Evolutionary conservation across 2,888 invertebrate genomes (phyloP), one percentile per base, ranked within the genome.

Genomic region (Ariolimax columbianus): DNA sequence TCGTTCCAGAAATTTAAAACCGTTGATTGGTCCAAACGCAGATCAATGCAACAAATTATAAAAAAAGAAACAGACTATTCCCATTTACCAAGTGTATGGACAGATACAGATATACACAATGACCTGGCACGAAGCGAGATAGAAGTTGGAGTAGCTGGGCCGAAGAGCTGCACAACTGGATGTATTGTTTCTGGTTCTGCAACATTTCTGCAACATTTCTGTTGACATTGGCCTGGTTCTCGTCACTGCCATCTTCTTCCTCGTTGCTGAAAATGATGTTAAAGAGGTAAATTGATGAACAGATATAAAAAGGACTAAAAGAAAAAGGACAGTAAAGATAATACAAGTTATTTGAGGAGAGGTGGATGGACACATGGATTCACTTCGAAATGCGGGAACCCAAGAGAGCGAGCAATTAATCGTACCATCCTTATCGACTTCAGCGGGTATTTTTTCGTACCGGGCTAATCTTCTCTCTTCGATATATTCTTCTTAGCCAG

Each of bases 101-200:
- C n/a, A n/a, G n/a, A n/a, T n/a, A n/a, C n/a, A n/a, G n/a, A n/a
- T n/a, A n/a, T n/a, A n/a, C n/a, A n/a, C n/a, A n/a, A n/a, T n/a
- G 6, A 81, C 81, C 81, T 81, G 81, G 72, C 26, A 81, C 63
- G 2, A 83, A 40, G 17, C 40, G 70, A 40, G 84, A 79, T 19
- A 84, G 23, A 7, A 84, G 30, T 43, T 84, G 84, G 11, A 84
- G 63, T 23, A 84, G 59, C 23, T 84, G 72, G 23, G 84, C 79
- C 9, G 84, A 84, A 6, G 79, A 73, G 33, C 36, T 47, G 23
- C 79, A 84, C 80, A 84, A 80, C 19, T 84, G 79, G 1, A 79
- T 59, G 47, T 84, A 80, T 0, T 47, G 66, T n/a, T 83, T 38
- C 77, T 83, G 77, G 33, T 77, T 63, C 66, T 83, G 59, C 33